A percentile compares a stretch with the other conserved stretches of the same genome.
phyloP scores from a whole-genome alignment of 2,113 vertebrate genomes.

The Actenoides lindsayi region DNA sequence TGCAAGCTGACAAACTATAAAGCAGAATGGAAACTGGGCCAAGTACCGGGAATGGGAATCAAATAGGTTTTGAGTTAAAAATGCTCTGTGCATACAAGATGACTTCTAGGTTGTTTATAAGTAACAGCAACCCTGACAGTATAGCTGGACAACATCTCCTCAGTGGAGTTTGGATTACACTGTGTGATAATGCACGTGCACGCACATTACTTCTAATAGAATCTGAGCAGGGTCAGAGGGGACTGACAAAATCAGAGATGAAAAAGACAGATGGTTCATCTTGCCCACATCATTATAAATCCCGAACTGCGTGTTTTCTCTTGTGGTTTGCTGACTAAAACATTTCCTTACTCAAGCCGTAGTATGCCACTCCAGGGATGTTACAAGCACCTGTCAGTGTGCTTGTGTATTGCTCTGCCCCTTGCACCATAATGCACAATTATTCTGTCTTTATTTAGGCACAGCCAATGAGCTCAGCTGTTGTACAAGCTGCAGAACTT shows the following conservation, averaged over 20 bases:
- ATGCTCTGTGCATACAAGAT: neutral
- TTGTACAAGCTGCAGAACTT: neutral
- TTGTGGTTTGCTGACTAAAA: neutral
- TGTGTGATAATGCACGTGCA: neutral
- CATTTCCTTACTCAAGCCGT: neutral
- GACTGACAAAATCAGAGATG: neutral
- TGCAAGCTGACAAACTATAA: neutral
- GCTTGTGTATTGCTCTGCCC: neutral
- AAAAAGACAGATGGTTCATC: neutral
- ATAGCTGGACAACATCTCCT: neutral
- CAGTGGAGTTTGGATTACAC: neutral
- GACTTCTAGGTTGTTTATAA: neutral
- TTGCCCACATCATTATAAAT: neutral
- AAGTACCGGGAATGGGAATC: neutral
- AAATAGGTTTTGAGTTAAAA: neutral
- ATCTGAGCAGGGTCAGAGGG: fast-evolving
- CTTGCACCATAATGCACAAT: neutral
- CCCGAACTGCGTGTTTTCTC: neutral
- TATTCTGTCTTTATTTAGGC: conserved; percentile 5
- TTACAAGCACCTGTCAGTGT: neutral
- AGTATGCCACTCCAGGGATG: neutral
- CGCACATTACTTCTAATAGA: neutral
- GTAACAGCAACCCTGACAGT: neutral
- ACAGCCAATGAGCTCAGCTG: neutral
- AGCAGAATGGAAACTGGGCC: conserved; percentile 19